Base-by-base conservation (phyloP, 2,888 invertebrate genomes). In the Disparrhopalites patrizii region DNA sequence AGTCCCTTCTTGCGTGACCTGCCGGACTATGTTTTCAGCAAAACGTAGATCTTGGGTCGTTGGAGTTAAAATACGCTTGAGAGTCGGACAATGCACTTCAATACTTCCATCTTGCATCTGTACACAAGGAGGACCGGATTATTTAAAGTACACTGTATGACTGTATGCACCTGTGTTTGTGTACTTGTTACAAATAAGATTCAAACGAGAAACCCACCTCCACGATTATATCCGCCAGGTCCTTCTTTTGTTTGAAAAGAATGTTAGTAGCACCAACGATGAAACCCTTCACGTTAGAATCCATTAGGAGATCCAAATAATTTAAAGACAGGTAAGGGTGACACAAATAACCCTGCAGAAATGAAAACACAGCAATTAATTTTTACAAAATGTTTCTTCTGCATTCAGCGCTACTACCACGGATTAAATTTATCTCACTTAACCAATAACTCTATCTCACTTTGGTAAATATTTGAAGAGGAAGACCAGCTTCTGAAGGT, bases 261-360 rank as follows among this genome's bases (percentile, higher is more conserved):
- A 95, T 90, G 82, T 99, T 99, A 18, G 97, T 97, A n/a, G 97
- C 97, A 40, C 99, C 98, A 66, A 96, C 90, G 51, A 95, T 83
- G 80, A 82, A 84, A 18, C 83, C 82, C 36, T 81, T 76, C 7
- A 96, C 92, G 75, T 91, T 90, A 3, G 89, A 85, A 79, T 96
- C 93, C 57, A 87, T 87, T 62, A 99, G 81, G 65, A 95, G 82
- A 81, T 98, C 98, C 81, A 97, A 85, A 79, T 94, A 96, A 73
- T 96, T 93, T 72, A 99, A 82, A 2, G 95, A 95, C 70, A 98
- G 82, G 80, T 98, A 99, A 20, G 99, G 98, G 79, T 97, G 85
- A 79, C 96, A 97, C 18, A 97, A 83, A 78, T 91, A 90, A 55
- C 97, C 97, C 85, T 87, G 77, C 15, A 79, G 78, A 71, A 73